phyloP scores from a whole-genome alignment of 2,113 vertebrate species.

The Hiodon tergisus region DNA sequence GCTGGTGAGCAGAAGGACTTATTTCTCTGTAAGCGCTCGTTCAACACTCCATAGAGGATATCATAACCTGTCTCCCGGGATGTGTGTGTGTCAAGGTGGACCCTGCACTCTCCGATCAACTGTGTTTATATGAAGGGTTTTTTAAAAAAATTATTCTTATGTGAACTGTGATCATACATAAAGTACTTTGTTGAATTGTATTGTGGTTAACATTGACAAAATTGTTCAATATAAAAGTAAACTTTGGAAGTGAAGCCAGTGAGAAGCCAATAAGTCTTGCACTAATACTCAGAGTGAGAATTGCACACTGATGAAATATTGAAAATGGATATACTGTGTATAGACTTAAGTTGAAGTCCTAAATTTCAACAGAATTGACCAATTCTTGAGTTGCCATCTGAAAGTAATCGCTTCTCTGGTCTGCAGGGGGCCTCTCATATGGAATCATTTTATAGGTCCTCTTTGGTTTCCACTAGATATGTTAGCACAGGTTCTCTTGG shows the following conservation, averaged over 20 bases:
- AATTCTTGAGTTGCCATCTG: slow-evolving; percentile 20
- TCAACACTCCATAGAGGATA: not conserved
- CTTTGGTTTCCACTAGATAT: slow-evolving; percentile 15
- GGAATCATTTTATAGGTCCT: slow-evolving; percentile 24
- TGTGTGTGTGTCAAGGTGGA: not conserved
- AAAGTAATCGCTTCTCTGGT: slow-evolving; percentile 21
- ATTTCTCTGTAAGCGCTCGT: not conserved
- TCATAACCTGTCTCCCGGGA: slow-evolving; percentile 3
- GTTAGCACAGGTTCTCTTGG: not conserved
- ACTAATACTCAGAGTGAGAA: not conserved
- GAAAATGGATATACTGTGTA: not conserved
- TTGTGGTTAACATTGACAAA: not conserved
- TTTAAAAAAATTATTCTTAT: not conserved
- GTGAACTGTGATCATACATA: not conserved
- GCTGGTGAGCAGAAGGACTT: too few relatives aligned
- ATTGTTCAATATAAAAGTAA: not conserved
- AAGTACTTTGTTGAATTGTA: not conserved
- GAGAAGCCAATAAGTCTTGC: not conserved
- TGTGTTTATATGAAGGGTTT: not conserved
- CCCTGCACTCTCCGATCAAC: not conserved
- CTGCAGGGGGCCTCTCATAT: slow-evolving; percentile 14
- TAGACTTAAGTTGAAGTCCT: not conserved
- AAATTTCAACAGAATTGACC: not conserved
- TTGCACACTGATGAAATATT: not conserved
- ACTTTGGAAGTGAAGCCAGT: not conserved